Percentiles rank a stretch among this genome's conserved stretches.
phyloP scores from a whole-genome alignment of 1,140 invertebrate genomes.

The Copidosoma floridanum region DNA sequence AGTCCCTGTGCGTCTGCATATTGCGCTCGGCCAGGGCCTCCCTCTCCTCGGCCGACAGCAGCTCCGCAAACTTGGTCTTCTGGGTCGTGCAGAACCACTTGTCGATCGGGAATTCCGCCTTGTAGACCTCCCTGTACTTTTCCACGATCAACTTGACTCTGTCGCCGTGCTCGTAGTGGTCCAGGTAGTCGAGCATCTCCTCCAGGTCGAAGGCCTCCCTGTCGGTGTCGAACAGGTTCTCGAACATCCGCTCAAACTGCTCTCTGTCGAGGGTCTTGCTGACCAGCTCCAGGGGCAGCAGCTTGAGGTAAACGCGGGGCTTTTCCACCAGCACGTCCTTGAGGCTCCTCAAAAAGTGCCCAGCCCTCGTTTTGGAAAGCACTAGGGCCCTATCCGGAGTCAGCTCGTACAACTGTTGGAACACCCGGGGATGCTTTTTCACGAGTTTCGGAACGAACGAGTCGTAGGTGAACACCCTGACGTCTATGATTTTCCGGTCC shows the following conservation, averaged over 20 bases:
- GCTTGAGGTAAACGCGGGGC: slow-evolving; percentile 24
- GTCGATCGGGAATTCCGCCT: neutral
- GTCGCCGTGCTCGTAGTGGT: slow-evolving; percentile 31
- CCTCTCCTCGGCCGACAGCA: slow-evolving; percentile 23
- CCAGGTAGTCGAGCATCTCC: slow-evolving; percentile 17
- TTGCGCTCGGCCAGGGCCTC: slow-evolving; percentile 20
- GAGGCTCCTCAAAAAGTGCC: slow-evolving; percentile 33
- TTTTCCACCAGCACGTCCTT: slow-evolving; percentile 24
- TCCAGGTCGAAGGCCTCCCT: slow-evolving; percentile 16
- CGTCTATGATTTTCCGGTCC: neutral
- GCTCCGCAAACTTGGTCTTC: neutral
- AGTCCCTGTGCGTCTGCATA: too few species aligned
- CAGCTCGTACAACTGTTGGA: neutral
- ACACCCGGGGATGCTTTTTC: neutral
- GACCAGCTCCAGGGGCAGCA: slow-evolving; percentile 32
- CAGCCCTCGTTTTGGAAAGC: slow-evolving; percentile 30
- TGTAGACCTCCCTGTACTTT: neutral
- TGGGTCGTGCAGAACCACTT: too few species aligned
- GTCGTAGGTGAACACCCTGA: slow-evolving; percentile 5
- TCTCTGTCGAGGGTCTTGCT: slow-evolving; percentile 9
- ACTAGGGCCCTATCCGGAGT: slow-evolving; percentile 7
- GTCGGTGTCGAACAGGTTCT: slow-evolving; percentile 26
- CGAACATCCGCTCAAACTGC: slow-evolving; percentile 32
- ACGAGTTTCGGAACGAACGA: neutral
- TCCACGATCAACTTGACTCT: slow-evolving; percentile 15